Percentiles rank a stretch among this genome's conserved stretches.
phyloP scores from a whole-genome alignment of 1,140 invertebrate genomes.

The Ostrea denselamellosa region DNA sequence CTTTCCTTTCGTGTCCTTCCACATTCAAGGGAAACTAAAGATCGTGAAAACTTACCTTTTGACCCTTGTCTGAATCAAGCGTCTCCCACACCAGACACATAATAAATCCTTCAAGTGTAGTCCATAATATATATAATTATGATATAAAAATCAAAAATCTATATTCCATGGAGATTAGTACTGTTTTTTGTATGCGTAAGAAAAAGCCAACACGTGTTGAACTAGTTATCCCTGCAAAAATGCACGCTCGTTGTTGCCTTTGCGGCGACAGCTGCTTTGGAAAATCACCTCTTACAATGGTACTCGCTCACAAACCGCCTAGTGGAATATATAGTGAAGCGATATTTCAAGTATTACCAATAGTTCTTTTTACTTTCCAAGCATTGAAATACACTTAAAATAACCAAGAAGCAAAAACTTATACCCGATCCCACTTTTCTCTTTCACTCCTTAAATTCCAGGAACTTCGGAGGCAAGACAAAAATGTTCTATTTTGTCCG shows the following conservation, averaged over 20 bases:
- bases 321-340: not conserved
- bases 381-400: conserved; percentile 15
- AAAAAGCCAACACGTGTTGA: conserved; percentile 37
- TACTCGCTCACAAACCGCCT: not conserved
- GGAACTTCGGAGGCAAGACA: not conserved
- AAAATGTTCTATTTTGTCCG: not conserved
- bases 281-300: conserved; percentile 19
- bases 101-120: conserved; percentile 26
- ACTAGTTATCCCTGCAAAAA: conserved; percentile 36
- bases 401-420: not conserved
- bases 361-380: conserved; percentile 26
- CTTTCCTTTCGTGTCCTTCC: too few species aligned
- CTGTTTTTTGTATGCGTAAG: not conserved
- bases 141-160: conserved; percentile 24
- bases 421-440: conserved; percentile 4
- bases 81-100: conserved; percentile 28
- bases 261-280: conserved; percentile 29
- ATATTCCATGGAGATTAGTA: conserved; percentile 14
- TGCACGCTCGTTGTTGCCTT: conserved; percentile 13
- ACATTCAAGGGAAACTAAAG: too few species aligned
- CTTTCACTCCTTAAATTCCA: conserved; percentile 16
- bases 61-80: conserved; percentile 2
- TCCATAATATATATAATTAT: conserved; percentile 1
- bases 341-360: not conserved
- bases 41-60: not conserved